phyloP scores from a whole-genome alignment of 2,888 invertebrate species.

The Epiblema foenella region DNA sequence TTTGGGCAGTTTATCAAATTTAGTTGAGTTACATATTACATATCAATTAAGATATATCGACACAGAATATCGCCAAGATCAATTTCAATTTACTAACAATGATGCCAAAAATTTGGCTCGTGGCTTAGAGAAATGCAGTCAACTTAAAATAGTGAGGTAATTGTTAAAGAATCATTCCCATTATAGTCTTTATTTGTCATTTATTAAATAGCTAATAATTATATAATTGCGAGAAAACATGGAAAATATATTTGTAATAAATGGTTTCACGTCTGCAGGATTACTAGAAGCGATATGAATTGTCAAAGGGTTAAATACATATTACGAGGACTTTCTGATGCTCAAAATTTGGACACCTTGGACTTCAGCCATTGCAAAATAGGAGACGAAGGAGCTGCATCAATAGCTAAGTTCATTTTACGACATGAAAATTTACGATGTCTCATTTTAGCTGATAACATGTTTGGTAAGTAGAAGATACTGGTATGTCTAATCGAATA shows the following conservation, averaged over 20 bases:
- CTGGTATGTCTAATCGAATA: not conserved
- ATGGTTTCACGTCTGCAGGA: conserved; percentile 55
- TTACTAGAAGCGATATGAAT: conserved; percentile 78
- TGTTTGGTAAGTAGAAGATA: conserved; percentile 70
- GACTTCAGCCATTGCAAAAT: conserved; percentile 88
- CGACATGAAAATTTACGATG: conserved; percentile 76
- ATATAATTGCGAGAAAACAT: not conserved
- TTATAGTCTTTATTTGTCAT: not conserved
- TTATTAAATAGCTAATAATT: not conserved
- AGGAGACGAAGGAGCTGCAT: conserved; percentile 84
- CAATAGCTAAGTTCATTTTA: conserved; percentile 84
- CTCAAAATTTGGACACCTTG: conserved; percentile 78
- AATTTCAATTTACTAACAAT: conserved; percentile 80
- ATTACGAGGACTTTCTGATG: conserved; percentile 72
- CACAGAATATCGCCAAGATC: conserved; percentile 73
- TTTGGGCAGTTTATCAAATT: conserved; percentile 73
- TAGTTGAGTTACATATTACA: conserved; percentile 75
- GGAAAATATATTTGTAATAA: not conserved
- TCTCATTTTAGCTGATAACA: conserved; percentile 82
- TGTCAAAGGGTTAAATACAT: conserved; percentile 77
- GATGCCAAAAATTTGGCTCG: conserved; percentile 76
- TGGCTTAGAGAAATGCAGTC: conserved; percentile 74
- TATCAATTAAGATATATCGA: conserved; percentile 71
- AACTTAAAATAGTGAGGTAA: conserved; percentile 70
- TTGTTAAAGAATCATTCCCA: not conserved